Percentiles rank a stretch among this genome's conserved stretches.
Evolutionary conservation across 2,888 invertebrate species (phyloP).

Genomic region (Rapana venosa): DNA sequence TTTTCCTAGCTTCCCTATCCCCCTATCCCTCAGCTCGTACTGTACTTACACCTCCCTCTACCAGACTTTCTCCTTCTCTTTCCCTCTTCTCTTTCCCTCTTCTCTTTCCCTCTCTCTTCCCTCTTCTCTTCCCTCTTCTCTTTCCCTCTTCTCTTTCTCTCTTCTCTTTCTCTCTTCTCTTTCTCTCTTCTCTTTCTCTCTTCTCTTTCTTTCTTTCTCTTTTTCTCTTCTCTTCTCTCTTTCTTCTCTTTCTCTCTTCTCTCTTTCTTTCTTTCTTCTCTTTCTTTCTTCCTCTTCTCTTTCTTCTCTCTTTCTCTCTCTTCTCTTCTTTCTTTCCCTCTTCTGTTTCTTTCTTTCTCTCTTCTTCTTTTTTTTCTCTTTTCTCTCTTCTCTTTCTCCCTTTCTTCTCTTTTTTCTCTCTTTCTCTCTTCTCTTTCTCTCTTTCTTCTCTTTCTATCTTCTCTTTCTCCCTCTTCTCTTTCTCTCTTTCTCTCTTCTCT

Average conservation of each 20-base stretch:
- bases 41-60: background rate
- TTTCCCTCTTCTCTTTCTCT: background rate
- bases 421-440: too few relatives aligned
- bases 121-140: background rate
- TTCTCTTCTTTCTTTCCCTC: background rate
- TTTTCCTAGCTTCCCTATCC: background rate
- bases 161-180: too few relatives aligned
- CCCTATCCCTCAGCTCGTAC: background rate
- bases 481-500: too few relatives aligned
- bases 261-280: background rate
- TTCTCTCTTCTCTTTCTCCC: too few relatives aligned
- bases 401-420: too few relatives aligned
- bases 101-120: background rate
- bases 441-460: too few relatives aligned
- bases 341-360: too few relatives aligned
- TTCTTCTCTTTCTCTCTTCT: background rate
- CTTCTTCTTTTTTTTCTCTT: too few relatives aligned
- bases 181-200: background rate
- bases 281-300: too few relatives aligned
- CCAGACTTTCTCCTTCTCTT: background rate
- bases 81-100: background rate
- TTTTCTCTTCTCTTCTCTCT: background rate
- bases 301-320: background rate
- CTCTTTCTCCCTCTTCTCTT: too few relatives aligned
- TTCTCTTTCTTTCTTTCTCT: background rate